Conservation (phyloP, 2,797 vertebrate genomes). For the Halcyon smyrnensis region DNA sequence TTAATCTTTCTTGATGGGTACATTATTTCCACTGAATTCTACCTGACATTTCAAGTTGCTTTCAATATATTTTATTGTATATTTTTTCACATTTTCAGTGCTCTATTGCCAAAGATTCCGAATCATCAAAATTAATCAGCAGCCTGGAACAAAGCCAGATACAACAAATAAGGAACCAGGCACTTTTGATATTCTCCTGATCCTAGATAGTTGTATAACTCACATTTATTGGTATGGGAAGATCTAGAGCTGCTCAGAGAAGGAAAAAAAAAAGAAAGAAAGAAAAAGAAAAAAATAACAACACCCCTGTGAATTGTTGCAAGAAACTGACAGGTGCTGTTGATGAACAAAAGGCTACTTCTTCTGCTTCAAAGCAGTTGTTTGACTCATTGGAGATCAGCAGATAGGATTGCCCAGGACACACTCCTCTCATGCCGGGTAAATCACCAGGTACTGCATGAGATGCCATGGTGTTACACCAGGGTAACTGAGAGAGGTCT, state of each 20-base stretch:
- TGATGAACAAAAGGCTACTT: background rate
- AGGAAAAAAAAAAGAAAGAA: background rate
- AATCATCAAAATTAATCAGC: slow-evolving; percentile 67
- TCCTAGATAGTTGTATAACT: slow-evolving; percentile 49
- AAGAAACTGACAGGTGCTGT: background rate
- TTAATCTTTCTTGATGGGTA: slow-evolving; percentile 61
- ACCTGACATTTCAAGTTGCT: slow-evolving; percentile 67
- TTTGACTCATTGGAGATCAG: background rate
- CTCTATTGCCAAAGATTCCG: slow-evolving; percentile 54
- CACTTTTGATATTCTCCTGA: slow-evolving; percentile 12
- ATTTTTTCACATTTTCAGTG: slow-evolving; percentile 58
- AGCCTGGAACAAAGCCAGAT: slow-evolving; percentile 49
- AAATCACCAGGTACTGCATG: background rate
- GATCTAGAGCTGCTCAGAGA: background rate
- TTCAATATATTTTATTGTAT: slow-evolving; percentile 68
- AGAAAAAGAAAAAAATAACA: background rate
- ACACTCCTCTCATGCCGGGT: background rate
- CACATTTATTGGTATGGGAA: slow-evolving; percentile 55
- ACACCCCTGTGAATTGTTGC: background rate
- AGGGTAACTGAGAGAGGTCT: background rate
- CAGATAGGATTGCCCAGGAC: background rate
- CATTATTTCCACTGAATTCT: slow-evolving; percentile 64
- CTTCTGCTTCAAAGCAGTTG: background rate
- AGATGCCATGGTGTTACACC: background rate
- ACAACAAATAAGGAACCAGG: slow-evolving; percentile 43